These are phyloP conservation scores for Megalopta genalis DNA, from an alignment of 1,140 invertebrate species.

Conservation along the genomic window DNA sequence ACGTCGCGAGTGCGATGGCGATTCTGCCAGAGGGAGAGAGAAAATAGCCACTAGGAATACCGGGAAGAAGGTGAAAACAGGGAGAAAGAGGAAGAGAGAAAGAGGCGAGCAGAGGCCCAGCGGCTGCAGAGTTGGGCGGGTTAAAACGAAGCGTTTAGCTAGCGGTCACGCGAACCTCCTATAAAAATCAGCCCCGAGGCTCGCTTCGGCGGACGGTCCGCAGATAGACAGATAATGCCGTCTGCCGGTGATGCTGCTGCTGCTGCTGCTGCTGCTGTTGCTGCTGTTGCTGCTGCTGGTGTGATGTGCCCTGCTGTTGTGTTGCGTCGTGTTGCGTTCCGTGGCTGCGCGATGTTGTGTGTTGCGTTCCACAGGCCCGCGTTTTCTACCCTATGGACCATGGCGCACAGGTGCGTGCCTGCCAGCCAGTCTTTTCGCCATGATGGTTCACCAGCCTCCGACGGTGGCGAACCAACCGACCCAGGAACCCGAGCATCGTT, in stretches of 20 bases:
- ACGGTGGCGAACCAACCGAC: constrained; percentile 23
- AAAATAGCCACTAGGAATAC: too few species aligned
- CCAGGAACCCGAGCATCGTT: constrained; percentile 19
- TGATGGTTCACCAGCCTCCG: constrained; percentile 12
- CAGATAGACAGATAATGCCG: constrained; percentile 66
- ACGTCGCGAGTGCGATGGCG: not conserved
- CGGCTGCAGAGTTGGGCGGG: constrained; percentile 50
- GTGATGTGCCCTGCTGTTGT: too few species aligned
- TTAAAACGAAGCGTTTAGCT: constrained; percentile 70
- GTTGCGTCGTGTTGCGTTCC: too few species aligned
- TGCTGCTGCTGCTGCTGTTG: too few species aligned
- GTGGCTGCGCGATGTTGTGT: constrained; percentile 13
- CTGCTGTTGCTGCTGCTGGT: too few species aligned
- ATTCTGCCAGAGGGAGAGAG: not conserved
- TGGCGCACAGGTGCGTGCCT: constrained; percentile 67
- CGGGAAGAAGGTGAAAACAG: not conserved
- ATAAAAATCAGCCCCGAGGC: constrained; percentile 69
- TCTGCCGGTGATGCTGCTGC: constrained; percentile 22
- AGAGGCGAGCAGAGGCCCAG: constrained; percentile 23
- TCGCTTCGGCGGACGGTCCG: constrained; percentile 50
- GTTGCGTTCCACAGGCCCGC: not conserved
- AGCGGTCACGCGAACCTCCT: constrained; percentile 71
- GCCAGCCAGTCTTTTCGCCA: constrained; percentile 46
- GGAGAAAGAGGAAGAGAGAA: constrained; percentile 6
- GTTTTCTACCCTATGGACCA: constrained; percentile 35